A percentile compares a stretch with the other conserved stretches of the same genome.
Evolutionary conservation across 2,113 vertebrate species (phyloP).

Genomic region (Bucco capensis): DNA sequence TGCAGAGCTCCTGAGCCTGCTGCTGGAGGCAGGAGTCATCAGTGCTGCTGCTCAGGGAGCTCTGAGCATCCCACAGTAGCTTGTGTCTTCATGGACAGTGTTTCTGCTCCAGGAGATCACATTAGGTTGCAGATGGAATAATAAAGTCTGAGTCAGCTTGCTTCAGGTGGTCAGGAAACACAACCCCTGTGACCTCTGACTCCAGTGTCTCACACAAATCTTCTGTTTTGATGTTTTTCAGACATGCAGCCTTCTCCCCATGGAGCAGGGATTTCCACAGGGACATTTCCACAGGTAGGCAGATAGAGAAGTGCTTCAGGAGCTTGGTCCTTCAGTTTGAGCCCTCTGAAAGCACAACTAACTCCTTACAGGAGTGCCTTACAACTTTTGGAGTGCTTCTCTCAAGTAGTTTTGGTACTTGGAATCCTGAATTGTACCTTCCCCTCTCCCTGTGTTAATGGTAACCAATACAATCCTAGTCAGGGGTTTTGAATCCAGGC

Average conservation of each 20-base stretch:
- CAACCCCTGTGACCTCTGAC: neutral
- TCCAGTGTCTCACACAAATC: neutral
- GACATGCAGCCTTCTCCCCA: neutral
- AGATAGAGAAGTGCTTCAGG: neutral
- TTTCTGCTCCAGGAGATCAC: neutral
- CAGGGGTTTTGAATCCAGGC: neutral
- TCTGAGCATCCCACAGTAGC: neutral
- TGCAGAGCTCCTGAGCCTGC: neutral
- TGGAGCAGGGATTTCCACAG: neutral
- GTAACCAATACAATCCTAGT: neutral
- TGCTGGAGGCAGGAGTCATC: neutral
- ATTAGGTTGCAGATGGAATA: neutral
- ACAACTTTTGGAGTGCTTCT: neutral
- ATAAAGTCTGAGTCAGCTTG: neutral
- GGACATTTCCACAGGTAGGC: neutral
- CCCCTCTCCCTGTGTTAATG: neutral
- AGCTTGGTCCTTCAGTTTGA: neutral
- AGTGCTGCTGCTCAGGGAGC: neutral
- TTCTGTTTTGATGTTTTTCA: neutral
- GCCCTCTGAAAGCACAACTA: neutral
- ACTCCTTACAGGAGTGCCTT: neutral
- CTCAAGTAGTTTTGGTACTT: neutral
- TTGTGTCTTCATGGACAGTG: neutral
- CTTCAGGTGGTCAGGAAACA: neutral
- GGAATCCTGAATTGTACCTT: neutral